Evolutionary conservation across 2,113 vertebrate genomes (phyloP), one percentile per base, ranked within the genome.

Genomic region (Myocastor coypus): DNA sequence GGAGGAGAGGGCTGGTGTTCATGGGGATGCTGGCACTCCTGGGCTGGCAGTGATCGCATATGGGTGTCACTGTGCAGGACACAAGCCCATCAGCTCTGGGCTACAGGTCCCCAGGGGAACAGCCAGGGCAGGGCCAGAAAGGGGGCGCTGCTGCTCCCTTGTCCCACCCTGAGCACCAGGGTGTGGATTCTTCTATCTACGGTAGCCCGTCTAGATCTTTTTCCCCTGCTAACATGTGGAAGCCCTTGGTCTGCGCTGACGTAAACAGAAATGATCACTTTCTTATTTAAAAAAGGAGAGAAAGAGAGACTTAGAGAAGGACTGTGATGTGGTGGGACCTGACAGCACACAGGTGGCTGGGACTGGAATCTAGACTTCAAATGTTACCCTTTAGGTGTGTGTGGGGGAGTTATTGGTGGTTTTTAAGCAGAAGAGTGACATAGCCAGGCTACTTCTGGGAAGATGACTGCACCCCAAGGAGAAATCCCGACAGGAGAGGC

Each of bases 121-220:
- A 75, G 64, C 24, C 24, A 50, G 46, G 42, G 52, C 24, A 1
- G 52, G 3, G 61, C 61, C 50, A 4, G 14, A 42, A 17, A 0
- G 0, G n/a, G 66, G 46, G 34, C 13, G 0, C 3, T 1, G 61
- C 61, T 7, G 37, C 37, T 32, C 50, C 28, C 16, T 22, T 10
- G 5, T 24, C 1, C 50, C 30, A 10, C 61, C 0, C 1, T 22
- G 22, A 59, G n/a, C 28, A 52, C 28, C n/a, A 11, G 50, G 46
- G 4, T 4, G 2, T 1, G 1, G 3, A 16, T 5, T 30, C n/a
- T 50, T n/a, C 59, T 8, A 4, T 14, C 68, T 57, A 83, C 11
- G 28, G 40, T 1, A 17, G 34, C 40, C 13, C 0, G 30, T n/a
- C 46, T 75, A 52, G 30, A 37, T 7, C 52, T 32, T 30, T 42